Evolutionary conservation across 2,888 invertebrate genomes (phyloP), one percentile per base, ranked within the genome.

Genomic region (Cosmia trapezina): DNA sequence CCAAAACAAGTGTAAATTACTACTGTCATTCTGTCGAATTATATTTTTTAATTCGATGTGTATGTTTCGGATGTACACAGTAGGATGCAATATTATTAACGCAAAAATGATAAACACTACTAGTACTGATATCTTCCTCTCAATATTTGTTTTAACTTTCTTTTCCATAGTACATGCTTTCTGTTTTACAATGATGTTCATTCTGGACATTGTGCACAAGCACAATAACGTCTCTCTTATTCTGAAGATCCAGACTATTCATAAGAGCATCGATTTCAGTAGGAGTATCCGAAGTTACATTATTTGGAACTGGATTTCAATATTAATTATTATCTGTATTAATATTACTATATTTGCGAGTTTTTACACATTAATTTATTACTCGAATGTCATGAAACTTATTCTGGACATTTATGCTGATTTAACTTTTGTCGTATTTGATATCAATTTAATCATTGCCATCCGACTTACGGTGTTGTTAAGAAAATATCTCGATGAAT

Each of bases 201-300:
- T 79, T 59, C 5, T 70, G 8, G 70, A 75, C 12, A 28, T 70
- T 9, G 28, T 70, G 12, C 41, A 73, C 11, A 69, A 28, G 11
- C 12, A 73, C 1, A 59, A 68, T 11, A 77, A 73, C 14, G 54
- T 81, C 0, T n/a, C 19, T 17, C 70, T 84, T 9, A 75, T 83
- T 57, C 7, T 84, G 0, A 72, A 51, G 17, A 61, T 84, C 0
- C 84, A 84, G 41, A 61, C 51, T 54, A 76, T 84, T n/a, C 28
- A 74, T 37, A 69, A 57, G 41, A 69, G 5, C 12, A 62, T 82
- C 9, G 28, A 64, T 19, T 78, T 68, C 3, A 74, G 41, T 12
- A 59, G 64, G 12, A 57, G 33, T 19, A 62, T 69, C 19, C 12
- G 22, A 0, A 63, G 22, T 54, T 84, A 73, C 11, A 60, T 73